These are phyloP conservation scores for Eurystomus gularis DNA, from an alignment of 2,113 vertebrate genomes.

Conservation along the genomic window DNA sequence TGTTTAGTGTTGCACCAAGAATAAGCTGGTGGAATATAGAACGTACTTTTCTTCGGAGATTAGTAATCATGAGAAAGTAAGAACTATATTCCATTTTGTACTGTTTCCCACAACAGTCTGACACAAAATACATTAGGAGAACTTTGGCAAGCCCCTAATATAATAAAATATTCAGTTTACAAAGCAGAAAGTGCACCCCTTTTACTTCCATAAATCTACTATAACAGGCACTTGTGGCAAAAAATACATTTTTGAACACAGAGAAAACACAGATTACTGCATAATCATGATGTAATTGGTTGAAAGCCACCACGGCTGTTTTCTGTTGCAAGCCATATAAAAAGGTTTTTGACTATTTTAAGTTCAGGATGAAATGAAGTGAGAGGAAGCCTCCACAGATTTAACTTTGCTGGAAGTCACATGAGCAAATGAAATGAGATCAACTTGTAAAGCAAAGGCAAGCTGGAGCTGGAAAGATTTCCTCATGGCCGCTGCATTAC, in stretches of 20 bases:
- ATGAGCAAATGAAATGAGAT: constrained; percentile 58
- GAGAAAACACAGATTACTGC: constrained; percentile 44
- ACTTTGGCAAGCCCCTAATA: constrained; percentile 30
- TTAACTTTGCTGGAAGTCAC: constrained; percentile 68
- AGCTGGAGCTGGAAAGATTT: constrained; percentile 58
- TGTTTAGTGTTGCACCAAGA: background rate
- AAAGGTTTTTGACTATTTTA: constrained; percentile 48
- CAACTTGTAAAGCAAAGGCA: constrained; percentile 43
- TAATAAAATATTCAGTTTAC: constrained; percentile 49
- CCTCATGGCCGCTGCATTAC: constrained; percentile 14
- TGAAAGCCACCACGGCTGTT: constrained; percentile 40
- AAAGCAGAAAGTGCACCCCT: constrained; percentile 18
- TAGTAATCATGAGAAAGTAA: constrained; percentile 33
- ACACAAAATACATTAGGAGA: constrained; percentile 38
- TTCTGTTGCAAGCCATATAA: constrained; percentile 30
- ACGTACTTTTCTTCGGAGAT: background rate
- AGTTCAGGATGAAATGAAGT: constrained; percentile 48
- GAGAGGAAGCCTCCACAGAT: constrained; percentile 63
- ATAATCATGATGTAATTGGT: constrained; percentile 61
- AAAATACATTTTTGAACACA: constrained; percentile 31
- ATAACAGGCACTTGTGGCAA: constrained; percentile 33
- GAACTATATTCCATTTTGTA: background rate
- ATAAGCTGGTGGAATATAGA: background rate
- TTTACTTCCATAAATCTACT: constrained; percentile 37
- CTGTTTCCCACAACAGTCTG: constrained; percentile 31